Base-by-base conservation (phyloP, 2,888 invertebrate genomes). In the Apotomis turbidana region DNA sequence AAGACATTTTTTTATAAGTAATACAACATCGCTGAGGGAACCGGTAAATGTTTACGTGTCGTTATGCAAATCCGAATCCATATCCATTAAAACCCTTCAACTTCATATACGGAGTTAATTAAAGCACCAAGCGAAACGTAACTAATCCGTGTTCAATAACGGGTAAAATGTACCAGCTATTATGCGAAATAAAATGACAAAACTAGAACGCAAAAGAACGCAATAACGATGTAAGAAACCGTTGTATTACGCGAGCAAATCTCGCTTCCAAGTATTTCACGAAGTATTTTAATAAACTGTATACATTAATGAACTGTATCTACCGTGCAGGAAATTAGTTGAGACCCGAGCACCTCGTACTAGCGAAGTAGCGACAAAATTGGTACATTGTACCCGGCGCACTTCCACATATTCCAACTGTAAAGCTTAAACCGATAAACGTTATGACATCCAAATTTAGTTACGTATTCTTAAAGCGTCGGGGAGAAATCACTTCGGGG, bases 361-460 rank as follows among this genome's bases (percentile, higher is more conserved):
- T 44, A 44, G 44, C 49, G 10, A 9, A 49, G 49, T 66, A 27
- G 27, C 73, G 75, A 68, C 75, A 77, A 86, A 87, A 79, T 85
- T 83, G 64, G 76, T 79, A 83, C 81, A 81, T 86, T 83, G 82
- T 78, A 76, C 78, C 82, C 81, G 38, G 58, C 58, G 58, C 73
- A 74, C 76, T 75, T 75, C 74, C 73, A 71, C 75, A 68, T 57
- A 71, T 68, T 67, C 61, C 58, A 77, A 70, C 55, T 73, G 49
- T 49, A 62, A 68, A 62, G 67, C 71, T 81, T 82, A 80, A 80
- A 78, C 81, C 81, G 86, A 87, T 88, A 87, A 85, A 82, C 80
- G 78, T 85, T 86, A 85, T 82, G 84, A 83, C 85, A 83, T 81
- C 85, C 83, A 80, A 80, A 85, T 86, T 84, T 82, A 84, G 76